Conservation (phyloP, 2,797 vertebrate species). For the Chelmon rostratus region DNA sequence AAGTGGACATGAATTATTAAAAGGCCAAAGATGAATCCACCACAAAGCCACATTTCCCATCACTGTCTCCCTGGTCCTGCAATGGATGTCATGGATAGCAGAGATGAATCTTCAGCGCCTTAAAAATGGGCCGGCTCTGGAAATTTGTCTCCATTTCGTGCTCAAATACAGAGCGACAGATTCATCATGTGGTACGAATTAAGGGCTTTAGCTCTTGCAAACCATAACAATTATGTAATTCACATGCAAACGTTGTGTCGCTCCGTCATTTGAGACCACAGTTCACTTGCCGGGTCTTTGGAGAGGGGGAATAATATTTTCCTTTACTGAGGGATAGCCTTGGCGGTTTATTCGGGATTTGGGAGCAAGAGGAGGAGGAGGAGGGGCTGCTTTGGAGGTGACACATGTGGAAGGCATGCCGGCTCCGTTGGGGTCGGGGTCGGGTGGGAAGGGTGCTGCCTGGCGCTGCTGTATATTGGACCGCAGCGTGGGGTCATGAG, state of each 20-base stretch:
- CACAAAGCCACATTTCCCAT: conserved; percentile 20
- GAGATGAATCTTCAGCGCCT: conserved; percentile 78
- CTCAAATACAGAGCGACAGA: conserved; percentile 87
- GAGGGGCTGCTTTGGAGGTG: conserved; percentile 56
- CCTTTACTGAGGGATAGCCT: conserved; percentile 77
- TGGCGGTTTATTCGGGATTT: conserved; percentile 72
- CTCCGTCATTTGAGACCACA: conserved; percentile 82
- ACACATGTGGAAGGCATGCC: conserved; percentile 82
- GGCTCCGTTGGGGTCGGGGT: conserved; percentile 69
- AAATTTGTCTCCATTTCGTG: conserved; percentile 89
- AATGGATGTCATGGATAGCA: conserved; percentile 69
- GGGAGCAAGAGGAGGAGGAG: conserved; percentile 44
- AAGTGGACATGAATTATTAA: conserved; percentile 31
- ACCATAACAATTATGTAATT: conserved; percentile 92
- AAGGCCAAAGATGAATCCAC: conserved; percentile 13
- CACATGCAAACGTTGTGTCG: conserved; percentile 89
- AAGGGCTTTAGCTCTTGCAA: conserved; percentile 88
- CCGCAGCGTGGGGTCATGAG: conserved; percentile 62
- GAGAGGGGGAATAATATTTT: conserved; percentile 83
- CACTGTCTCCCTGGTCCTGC: conserved; percentile 62
- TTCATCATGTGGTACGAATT: conserved; percentile 90
- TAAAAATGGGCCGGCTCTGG: conserved; percentile 84
- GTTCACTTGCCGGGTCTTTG: conserved; percentile 70
- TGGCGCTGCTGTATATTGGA: conserved; percentile 60
- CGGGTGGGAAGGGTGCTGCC: conserved; percentile 59